Base-by-base conservation (phyloP, 2,888 invertebrate species). In the Halictus quadricinctus region DNA sequence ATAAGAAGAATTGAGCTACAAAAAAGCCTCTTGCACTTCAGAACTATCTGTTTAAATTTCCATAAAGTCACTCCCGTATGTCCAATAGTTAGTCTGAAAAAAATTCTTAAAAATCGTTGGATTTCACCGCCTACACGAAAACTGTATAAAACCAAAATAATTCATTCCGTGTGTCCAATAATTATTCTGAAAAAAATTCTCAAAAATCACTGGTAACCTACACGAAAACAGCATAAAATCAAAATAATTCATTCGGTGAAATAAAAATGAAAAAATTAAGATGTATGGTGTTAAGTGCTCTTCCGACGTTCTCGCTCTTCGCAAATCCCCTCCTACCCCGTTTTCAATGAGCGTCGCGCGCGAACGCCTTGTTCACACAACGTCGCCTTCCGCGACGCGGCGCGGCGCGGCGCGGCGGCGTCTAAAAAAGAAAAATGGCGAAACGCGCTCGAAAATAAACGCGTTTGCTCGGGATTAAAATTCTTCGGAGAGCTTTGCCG, bases 381-480 rank as follows among this genome's bases (percentile, higher is more conserved):
- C 69, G 69, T 41, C 69, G 69, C 69, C 41, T 69, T 69, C 21
- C 18, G 36, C 58, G 58, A n/a, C 54, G n/a, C 15, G 4, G 29
- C 1, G 66, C 18, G 69, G 36, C 43, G 58, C 58, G 58, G 54
- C 54, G n/a, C 15, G 4, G 29, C 1, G 66, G 18, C 29, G 50
- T 8, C 15, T 29, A 29, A 72, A 36, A 25, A 72, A 25, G 46
- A 72, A 72, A 80, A 64, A 78, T 50, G 64, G 50, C 43, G 6
- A 48, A 54, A 50, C 60, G 15, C 76, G 64, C 21, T 72, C 54
- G 81, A 81, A 81, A 76, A 66, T 72, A 58, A 83, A 46, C 81
- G 72, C 72, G 83, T 81, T 81, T 72, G 64, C 76, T 54, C 36
- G 54, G 66, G 58, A 78, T 81, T 81, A 54, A 78, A 72, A 81